A percentile compares a stretch with the other conserved stretches of the same genome.
phyloP scores from a whole-genome alignment of 2,797 vertebrate species.

The Chanos chanos region DNA sequence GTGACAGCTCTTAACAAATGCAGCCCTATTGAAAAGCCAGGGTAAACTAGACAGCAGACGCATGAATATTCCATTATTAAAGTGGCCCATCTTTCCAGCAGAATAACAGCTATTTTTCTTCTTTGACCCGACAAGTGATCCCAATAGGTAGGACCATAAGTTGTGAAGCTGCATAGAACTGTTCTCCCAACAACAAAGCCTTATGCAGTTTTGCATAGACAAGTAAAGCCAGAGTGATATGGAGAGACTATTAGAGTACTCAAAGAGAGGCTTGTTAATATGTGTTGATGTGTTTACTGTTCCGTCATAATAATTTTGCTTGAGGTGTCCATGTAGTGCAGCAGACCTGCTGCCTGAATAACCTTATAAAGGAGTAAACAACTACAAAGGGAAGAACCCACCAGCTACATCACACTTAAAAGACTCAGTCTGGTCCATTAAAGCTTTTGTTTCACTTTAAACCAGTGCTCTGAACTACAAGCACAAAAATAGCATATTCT shows the following conservation, averaged over 20 bases:
- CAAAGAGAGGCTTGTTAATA: conserved; percentile 2
- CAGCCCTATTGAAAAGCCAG: conserved; percentile 2
- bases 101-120: not conserved
- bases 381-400: too few relatives aligned
- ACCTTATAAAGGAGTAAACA: too few relatives aligned
- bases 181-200: not conserved
- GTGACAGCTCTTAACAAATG: conserved; percentile 41
- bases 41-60: conserved; percentile 2
- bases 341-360: too few relatives aligned
- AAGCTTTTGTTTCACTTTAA: too few relatives aligned
- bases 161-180: not conserved
- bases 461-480: too few relatives aligned
- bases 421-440: too few relatives aligned
- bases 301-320: conserved; percentile 2
- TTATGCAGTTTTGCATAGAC: not conserved
- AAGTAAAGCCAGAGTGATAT: not conserved
- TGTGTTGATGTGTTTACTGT: conserved; percentile 11
- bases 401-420: too few relatives aligned
- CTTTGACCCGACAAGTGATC: not conserved
- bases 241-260: not conserved
- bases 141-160: not conserved
- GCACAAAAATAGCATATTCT: too few relatives aligned
- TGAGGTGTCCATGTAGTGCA: not conserved
- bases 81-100: not conserved
- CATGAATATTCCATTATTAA: not conserved